Base-by-base conservation (phyloP, 1,140 invertebrate genomes). In the Calycopis cecrops region DNA sequence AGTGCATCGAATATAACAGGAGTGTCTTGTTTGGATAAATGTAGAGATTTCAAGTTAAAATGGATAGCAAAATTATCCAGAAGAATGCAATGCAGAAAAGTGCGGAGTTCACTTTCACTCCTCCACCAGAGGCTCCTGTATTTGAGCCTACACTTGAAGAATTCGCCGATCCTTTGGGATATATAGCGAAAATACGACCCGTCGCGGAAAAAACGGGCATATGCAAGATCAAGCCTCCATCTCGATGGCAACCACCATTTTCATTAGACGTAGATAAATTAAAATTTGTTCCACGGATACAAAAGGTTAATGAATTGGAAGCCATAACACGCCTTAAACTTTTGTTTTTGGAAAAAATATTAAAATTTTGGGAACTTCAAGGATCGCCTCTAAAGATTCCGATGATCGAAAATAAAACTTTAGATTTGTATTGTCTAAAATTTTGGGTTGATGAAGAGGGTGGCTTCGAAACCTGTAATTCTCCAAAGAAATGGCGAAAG, bases 331-430 rank as follows among this genome's bases (percentile, higher is more conserved):
- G 98, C 63, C 93, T 99, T 40, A 99, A 99, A 83, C 87, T 99
- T 9, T 98, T 99, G 89, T 99, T 99, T 88, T 90, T 99, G 50
- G 97, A 99, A 88, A 94, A 97, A 88, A 96, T 99, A 73, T 94
- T 96, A 21, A 98, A 98, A 85, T 99, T 99, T 88, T 99, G 98
- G 97, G 96, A 99, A 76, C 88, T 99, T 14, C 97, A 99, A 88
- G 97, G 97, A 35, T 95, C 93, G 8, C 94, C 95, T 1, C 86
- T 99, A 21, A 97, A 97, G 90, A 97, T 98, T 65, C 97, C 98
- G 0, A 93, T 96, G 83, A 94, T 99, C 28, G 97, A 99, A 85
- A 94, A 96, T 67, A 96, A 96, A 88, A 93, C 95, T 35, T 84
- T 99, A 47, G 98, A 99, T 90, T 90, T 99, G 52, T 98, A 97